Base-by-base conservation (phyloP, 2,888 invertebrate species). In the Drosophila cyrtoloma region DNA sequence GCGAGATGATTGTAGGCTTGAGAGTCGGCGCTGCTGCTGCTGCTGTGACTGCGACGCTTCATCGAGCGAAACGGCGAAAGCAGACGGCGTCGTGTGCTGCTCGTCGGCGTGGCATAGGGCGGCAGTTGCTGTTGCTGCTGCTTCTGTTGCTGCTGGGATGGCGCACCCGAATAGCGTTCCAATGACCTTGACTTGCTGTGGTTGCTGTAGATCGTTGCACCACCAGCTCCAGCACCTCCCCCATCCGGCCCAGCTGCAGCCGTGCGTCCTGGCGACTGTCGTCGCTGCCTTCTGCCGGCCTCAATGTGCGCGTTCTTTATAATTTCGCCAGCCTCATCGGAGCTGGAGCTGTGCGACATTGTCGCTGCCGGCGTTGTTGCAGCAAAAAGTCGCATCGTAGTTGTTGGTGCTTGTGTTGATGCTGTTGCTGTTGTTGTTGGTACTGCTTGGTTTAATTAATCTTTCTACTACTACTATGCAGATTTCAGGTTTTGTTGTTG, bases 41-140 rank as follows among this genome's bases (percentile, higher is more conserved):
- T 92, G 85, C 92, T 92, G 66, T 92, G 92, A 81, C 92, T 92
- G 72, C 92, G 92, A 0, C 91, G 87, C 70, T 92, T 92, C 75
- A 92, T 80, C 3, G 92, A 91, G 2, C 92, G 92, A 70, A 92
- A 92, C 28, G 92, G 92, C 28, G 92, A 89, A 2, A 92, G 81
- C 35, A 92, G 72, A 32, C 92, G 92, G 7, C 91, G 89, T 7
- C 91, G 87, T 6, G 91, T 85, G 59, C 79, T 86, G 65, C 89
- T 56, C 0, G 86, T 91, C 69, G 91, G 91, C 75, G 91, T 89
- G 86, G 84, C 84, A 64, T 81, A 76, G 75, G 87, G 77, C 30
- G 83, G 79, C 62, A 82, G 66, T 14, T 70, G 68, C 14, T 44
- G 66, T 14, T 68, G 71, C 55, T 62, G 60, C 19, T 50, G 75